Conservation (phyloP, 1,140 invertebrate species). For the Drosophila ercepeae region DNA sequence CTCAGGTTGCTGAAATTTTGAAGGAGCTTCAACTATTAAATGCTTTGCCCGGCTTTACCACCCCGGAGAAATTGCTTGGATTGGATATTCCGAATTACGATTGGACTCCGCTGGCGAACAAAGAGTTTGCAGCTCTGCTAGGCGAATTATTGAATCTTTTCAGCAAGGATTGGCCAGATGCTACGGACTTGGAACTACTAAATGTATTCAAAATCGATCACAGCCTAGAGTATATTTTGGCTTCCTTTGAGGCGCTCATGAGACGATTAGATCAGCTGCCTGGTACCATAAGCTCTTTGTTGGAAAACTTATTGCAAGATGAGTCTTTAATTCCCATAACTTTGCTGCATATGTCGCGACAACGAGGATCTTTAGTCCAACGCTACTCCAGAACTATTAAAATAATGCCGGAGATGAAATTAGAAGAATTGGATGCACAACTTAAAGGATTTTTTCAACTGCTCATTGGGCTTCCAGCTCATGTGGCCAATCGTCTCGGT, state of each 20-base stretch:
- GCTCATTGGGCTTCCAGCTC: constrained; percentile 87
- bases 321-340: constrained; percentile 50
- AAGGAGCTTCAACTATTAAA: constrained; percentile 20
- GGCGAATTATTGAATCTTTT: constrained; percentile 84
- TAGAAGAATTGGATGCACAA: constrained; percentile 60
- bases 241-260: constrained; percentile 56
- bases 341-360: constrained; percentile 57
- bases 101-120: constrained; percentile 80
- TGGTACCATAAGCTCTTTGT: constrained; percentile 5
- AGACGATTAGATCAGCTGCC: constrained; percentile 38
- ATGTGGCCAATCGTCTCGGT: constrained; percentile 88
- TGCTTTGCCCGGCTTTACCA: constrained; percentile 86
- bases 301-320: constrained; percentile 54
- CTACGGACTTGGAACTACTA: constrained; percentile 46
- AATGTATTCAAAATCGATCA: constrained; percentile 77
- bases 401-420: constrained; percentile 44
- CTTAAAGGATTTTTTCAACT: constrained; percentile 85
- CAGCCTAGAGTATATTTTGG: constrained; percentile 47
- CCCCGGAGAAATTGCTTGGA: constrained; percentile 86
- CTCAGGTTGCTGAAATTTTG: constrained; percentile 38
- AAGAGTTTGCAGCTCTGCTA: constrained; percentile 84
- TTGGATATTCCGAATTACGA: constrained; percentile 78
- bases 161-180: constrained; percentile 85
- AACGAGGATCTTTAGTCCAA: constrained; percentile 46
- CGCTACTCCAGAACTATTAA: constrained; percentile 55